These are phyloP conservation scores for Habropoda laboriosa DNA, from an alignment of 1,140 invertebrate genomes.

Conservation along the genomic window DNA sequence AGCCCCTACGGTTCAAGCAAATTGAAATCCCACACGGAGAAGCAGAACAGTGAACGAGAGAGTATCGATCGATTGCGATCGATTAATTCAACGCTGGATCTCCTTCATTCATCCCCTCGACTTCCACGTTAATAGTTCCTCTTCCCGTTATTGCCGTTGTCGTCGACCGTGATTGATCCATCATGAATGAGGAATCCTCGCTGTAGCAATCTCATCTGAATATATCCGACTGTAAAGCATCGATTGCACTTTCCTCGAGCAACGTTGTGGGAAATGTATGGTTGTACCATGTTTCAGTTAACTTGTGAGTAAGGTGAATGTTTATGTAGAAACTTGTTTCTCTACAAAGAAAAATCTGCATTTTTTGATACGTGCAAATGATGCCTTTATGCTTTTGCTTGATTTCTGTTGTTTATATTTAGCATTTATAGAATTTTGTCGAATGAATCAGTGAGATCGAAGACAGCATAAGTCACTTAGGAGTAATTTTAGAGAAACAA, in stretches of 20 bases:
- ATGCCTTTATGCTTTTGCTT: too few relatives aligned
- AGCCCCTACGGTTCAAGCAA: slow-evolving; percentile 55
- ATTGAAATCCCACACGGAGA: slow-evolving; percentile 61
- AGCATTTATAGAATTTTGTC: too few relatives aligned
- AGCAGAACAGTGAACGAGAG: slow-evolving; percentile 17
- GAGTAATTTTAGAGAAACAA: too few relatives aligned
- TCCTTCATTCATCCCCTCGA: slow-evolving; percentile 36
- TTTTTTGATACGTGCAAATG: too few relatives aligned
- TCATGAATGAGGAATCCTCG: slow-evolving; percentile 18
- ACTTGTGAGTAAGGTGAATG: background rate
- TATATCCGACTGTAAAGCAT: background rate
- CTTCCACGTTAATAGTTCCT: slow-evolving; percentile 37
- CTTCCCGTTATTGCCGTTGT: slow-evolving; percentile 63
- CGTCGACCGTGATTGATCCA: slow-evolving; percentile 57
- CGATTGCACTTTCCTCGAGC: background rate
- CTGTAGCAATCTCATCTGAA: background rate
- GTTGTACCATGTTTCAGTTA: background rate
- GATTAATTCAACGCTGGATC: slow-evolving; percentile 56
- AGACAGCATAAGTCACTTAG: too few relatives aligned
- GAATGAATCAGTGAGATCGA: too few relatives aligned
- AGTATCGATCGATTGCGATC: slow-evolving; percentile 60
- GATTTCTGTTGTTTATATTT: too few relatives aligned
- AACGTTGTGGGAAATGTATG: background rate
- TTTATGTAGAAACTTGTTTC: background rate
- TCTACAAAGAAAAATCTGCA: too few relatives aligned